Conservation (phyloP, 2,888 invertebrate genomes). For the Gisinianus flammeolus region DNA sequence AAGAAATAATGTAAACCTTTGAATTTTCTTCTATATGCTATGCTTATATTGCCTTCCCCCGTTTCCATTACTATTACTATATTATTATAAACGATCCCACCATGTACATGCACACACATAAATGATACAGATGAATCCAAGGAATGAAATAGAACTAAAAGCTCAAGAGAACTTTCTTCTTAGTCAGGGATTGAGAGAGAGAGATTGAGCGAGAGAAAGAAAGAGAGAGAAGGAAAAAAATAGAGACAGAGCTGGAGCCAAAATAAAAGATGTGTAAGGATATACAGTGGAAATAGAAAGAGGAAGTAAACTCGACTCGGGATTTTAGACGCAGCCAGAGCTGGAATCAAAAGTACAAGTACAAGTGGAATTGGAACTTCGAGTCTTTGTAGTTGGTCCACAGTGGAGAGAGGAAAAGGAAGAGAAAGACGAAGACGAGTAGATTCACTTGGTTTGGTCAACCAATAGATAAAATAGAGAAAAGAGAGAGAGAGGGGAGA, state of each 20-base stretch:
- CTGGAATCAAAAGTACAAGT: not conserved
- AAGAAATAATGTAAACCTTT: conserved; percentile 31
- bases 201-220: not conserved
- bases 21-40: conserved; percentile 18
- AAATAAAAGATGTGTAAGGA: not conserved
- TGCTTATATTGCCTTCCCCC: not conserved
- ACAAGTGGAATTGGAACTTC: not conserved
- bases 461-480: conserved; percentile 33
- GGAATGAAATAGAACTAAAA: not conserved
- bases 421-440: not conserved
- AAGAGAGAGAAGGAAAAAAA: not conserved
- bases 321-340: not conserved
- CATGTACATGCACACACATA: not conserved
- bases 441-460: conserved; percentile 18
- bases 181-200: not conserved
- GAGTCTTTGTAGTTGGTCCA: too few species aligned
- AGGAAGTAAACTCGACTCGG: not conserved
- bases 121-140: not conserved
- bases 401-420: not conserved
- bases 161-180: not conserved
- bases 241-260: too few species aligned
- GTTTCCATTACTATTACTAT: not conserved
- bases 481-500: conserved; percentile 29
- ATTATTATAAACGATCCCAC: not conserved
- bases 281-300: not conserved